phyloP scores from a whole-genome alignment of 2,797 vertebrate genomes.

The Lepus townsendii region DNA sequence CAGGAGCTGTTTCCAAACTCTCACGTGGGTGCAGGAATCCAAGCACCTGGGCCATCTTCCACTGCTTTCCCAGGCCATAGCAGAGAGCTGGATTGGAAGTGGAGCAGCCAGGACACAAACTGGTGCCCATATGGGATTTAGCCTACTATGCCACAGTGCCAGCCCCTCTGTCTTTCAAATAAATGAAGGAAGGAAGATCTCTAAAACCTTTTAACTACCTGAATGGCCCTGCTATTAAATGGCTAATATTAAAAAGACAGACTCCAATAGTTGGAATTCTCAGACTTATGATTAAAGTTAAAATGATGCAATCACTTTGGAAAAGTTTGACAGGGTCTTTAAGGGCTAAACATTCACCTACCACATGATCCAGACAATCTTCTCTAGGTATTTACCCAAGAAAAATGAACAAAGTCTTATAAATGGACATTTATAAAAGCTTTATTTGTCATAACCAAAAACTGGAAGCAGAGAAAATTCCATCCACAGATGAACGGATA shows the following conservation, averaged over 20 bases:
- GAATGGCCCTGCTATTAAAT: background rate
- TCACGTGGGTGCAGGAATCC: no score
- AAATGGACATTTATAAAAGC: background rate
- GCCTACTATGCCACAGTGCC: background rate
- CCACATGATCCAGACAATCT: background rate
- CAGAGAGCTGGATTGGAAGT: no score
- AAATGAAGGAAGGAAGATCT: no score
- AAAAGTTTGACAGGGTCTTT: background rate
- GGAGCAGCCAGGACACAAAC: no score
- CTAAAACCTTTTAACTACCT: background rate
- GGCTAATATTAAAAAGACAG: background rate
- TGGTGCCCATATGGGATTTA: no score
- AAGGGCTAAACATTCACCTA: background rate
- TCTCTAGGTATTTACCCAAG: background rate
- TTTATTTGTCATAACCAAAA: background rate
- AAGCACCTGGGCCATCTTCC: no score
- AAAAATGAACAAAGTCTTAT: conserved; percentile 7
- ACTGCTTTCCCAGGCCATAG: no score
- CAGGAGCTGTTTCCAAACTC: no score
- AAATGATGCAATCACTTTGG: no score
- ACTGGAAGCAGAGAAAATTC: background rate
- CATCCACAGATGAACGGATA: background rate
- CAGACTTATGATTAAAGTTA: no score
- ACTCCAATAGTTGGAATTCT: background rate
- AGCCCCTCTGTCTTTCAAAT: no score